phyloP scores from a whole-genome alignment of 2,113 vertebrate genomes.

The Lasiurus cinereus region DNA sequence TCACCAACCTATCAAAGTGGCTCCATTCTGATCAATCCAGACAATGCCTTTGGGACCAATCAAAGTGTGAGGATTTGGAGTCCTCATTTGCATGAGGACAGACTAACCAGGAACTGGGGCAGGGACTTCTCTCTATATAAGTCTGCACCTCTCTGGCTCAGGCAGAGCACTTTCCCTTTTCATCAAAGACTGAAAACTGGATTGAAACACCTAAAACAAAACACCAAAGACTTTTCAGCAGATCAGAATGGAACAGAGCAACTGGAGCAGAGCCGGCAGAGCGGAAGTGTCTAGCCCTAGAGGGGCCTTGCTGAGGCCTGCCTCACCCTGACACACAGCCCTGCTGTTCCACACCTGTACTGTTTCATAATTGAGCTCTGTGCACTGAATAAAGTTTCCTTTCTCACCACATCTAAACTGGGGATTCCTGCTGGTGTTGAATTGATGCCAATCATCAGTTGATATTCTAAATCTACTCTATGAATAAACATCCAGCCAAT shows the following conservation, averaged over 20 bases:
- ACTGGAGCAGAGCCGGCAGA: background rate
- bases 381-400: background rate
- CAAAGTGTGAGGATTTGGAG: background rate
- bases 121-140: background rate
- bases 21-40: background rate
- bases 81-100: background rate
- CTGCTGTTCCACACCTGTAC: background rate
- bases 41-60: background rate
- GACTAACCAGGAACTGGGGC: background rate
- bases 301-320: background rate
- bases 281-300: background rate
- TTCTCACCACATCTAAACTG: background rate
- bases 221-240: background rate
- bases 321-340: background rate
- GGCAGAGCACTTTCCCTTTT: background rate
- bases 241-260: background rate
- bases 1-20: background rate
- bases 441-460: background rate
- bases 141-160: background rate
- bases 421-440: background rate
- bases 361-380: background rate
- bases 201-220: background rate
- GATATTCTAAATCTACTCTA: slow-evolving; percentile 19
- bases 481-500: background rate
- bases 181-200: background rate